Evolutionary conservation across 2,888 invertebrate genomes (phyloP), one percentile per base, ranked within the genome.

Genomic region (Drosophila affinis): DNA sequence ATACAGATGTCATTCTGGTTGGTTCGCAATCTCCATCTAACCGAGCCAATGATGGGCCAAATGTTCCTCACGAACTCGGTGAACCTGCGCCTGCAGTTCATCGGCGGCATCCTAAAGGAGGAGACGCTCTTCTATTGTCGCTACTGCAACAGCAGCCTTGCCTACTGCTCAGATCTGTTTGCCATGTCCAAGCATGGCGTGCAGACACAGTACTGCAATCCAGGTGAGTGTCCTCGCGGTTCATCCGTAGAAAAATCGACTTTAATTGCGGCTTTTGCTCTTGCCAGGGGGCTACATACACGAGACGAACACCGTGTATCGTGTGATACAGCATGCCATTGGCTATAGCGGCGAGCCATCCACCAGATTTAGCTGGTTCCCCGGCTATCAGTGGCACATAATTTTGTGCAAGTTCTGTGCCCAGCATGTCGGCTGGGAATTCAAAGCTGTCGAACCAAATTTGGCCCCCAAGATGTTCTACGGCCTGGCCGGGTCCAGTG

Each of bases 381-480:
- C 97, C 7, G 97, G 96, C 29, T 97, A 97, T 89, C 94, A 95
- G 6, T 97, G 97, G 97, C 95, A 95, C 34, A 95, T 96, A 59
- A 94, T 95, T 44, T 93, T 94, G 67, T 97, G 97, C 88, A 92
- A 92, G 58, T 90, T 92, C 24, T 97, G 97, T 89, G 90, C 92
- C 49, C 93, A 92, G 51, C 97, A 97, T 89, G 93, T 97, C 79
- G 97, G 97, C 3, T 97, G 97, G 97, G 93, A 94, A 81, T 97
- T 97, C 89, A 95, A 94, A n/a, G 95, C 95, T 0, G 93, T 93
- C 7, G 91, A 93, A 49, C 92, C 92, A 45, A 93, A 94, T 76
- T 91, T 96, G 57, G 93, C 93, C 63, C 97, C 97, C 1, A 92
- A 93, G 61, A 93, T 93, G 57, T 97, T 97, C 90, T 97, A 94